Base-by-base conservation (phyloP, 2,113 vertebrate genomes). In the Xyrauchen texanus region DNA sequence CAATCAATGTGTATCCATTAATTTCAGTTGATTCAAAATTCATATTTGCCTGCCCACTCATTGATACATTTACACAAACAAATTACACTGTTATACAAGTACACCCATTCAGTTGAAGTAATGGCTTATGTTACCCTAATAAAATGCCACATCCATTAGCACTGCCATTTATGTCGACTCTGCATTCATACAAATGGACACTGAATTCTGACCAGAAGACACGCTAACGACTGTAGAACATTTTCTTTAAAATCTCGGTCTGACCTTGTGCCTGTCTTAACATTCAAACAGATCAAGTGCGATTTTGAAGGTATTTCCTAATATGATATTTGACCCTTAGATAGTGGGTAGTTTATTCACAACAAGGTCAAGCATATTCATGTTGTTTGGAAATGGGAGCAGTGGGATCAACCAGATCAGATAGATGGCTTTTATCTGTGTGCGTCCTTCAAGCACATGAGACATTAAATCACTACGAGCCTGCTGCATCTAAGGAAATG, bases 11-110 rank as follows among this genome's bases (percentile, higher is more conserved):
- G 61, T 84, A 81, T 83, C 68, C 84, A 85, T 87, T 86, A 85
- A 86, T 87, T 80, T 85, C 67, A 76, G 76, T 86, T 84, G 52
- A 80, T 89, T 89, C 76, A 73, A 87, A 85, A 89, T 87, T 81
- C 76, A 83, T 84, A 78, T 60, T 76, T 15, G 77, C 72, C 66
- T 58, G 81, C 79, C 81, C 64, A 68, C 76, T 79, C 77, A 85
- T 78, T 74, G 79, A 86, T 75, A 82, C 64, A 79, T 83, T 75
- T 84, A 83, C 85, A 71, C 84, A 85, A 84, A 86, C 76, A 81
- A 82, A 79, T 74, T 66, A 55, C 57, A 44, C 12, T 61, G 73
- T 72, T 64, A 78, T 78, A 82, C 79, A 81, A 87, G 84, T 79
- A 81, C 58, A 47, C 44, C 80, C 77, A 71, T 64, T 78, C 81